phyloP scores from a whole-genome alignment of 2,113 vertebrate species.

The Triplophysa siluroides region DNA sequence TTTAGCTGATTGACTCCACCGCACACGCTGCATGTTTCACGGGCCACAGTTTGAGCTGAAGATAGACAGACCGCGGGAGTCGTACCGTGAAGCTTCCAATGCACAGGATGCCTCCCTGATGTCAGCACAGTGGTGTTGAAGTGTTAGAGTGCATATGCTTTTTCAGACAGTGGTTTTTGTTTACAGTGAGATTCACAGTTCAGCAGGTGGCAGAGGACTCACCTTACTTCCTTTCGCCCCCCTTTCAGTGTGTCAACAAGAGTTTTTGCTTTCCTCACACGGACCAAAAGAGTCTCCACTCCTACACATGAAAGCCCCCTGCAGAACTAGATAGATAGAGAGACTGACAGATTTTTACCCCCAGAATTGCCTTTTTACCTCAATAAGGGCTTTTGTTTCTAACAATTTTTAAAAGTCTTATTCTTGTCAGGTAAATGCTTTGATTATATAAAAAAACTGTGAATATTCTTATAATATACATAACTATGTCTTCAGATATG shows the following conservation, averaged over 20 bases:
- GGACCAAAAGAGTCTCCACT: neutral
- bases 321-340: neutral
- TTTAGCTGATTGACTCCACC: constrained; percentile 70
- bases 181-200: constrained; percentile 47
- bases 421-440: too few relatives aligned
- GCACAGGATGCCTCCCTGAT: constrained; percentile 23
- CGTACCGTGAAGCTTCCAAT: neutral
- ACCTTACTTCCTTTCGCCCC: constrained; percentile 24
- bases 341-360: too few relatives aligned
- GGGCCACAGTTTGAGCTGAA: constrained; percentile 56
- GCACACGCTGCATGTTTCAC: constrained; percentile 70
- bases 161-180: constrained; percentile 39
- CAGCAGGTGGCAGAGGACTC: constrained; percentile 39
- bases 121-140: constrained; percentile 22
- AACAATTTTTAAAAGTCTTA: too few relatives aligned
- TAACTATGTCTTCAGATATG: too few relatives aligned
- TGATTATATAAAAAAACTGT: too few relatives aligned
- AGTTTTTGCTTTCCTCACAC: constrained; percentile 7
- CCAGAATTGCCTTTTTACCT: too few relatives aligned
- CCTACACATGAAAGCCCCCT: neutral
- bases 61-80: neutral
- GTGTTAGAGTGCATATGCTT: constrained; percentile 7
- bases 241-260: constrained; percentile 25
- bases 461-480: too few relatives aligned
- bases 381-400: too few relatives aligned